Evolutionary conservation across 2,113 vertebrate genomes (phyloP).

Genomic region (Cephalopholis sonnerati): DNA sequence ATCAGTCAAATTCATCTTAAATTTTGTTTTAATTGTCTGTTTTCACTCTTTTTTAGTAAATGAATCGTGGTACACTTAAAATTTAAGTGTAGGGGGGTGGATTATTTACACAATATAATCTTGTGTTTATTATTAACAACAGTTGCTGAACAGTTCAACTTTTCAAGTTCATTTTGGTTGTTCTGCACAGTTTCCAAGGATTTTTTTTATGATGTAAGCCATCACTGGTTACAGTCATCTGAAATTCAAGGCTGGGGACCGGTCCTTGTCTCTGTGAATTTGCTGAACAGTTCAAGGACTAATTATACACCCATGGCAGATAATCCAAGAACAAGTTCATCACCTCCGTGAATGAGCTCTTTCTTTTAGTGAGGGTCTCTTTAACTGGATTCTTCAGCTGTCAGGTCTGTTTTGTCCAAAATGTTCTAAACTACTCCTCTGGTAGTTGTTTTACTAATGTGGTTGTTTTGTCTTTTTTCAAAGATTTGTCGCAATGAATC

Average conservation of each 20-base stretch:
- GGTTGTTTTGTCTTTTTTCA: neutral
- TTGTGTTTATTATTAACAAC: neutral
- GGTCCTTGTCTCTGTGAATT: neutral
- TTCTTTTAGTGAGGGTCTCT: neutral
- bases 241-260: slow-evolving; percentile 8
- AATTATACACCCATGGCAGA: slow-evolving; percentile 24
- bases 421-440: neutral
- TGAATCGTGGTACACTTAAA: no score
- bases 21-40: no score
- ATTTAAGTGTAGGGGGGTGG: no score
- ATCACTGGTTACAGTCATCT: slow-evolving; percentile 5
- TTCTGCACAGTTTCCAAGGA: neutral
- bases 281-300: slow-evolving; percentile 8
- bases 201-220: slow-evolving; percentile 1
- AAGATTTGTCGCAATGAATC: neutral
- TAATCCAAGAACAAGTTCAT: slow-evolving; percentile 14
- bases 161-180: neutral
- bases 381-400: neutral
- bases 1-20: no score
- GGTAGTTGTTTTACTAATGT: neutral
- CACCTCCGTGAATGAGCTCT: neutral
- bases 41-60: no score
- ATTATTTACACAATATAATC: no score
- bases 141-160: neutral
- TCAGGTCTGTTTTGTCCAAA: slow-evolving; percentile 9